Evolutionary conservation across 2,113 vertebrate genomes (phyloP).

Genomic region (Sylvicapra grimmia): DNA sequence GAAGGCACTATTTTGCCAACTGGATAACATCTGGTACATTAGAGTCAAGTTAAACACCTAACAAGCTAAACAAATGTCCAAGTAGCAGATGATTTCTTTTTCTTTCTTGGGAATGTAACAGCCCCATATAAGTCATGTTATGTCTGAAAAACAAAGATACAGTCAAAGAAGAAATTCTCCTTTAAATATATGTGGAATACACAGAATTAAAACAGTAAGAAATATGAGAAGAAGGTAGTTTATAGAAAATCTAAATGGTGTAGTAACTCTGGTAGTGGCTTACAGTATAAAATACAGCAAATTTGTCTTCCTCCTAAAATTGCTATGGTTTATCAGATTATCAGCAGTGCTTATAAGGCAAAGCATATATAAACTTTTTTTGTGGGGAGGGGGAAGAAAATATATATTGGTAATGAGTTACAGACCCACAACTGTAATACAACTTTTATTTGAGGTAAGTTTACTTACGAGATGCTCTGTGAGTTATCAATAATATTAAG

Average conservation of each 20-base stretch:
- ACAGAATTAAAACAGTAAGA: neutral
- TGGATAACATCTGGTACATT: constrained; percentile 34
- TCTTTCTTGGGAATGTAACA: neutral
- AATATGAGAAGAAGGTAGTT: neutral
- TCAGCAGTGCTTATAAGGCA: neutral
- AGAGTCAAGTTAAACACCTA: neutral
- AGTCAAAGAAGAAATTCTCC: neutral
- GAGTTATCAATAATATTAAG: neutral
- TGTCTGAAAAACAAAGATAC: neutral
- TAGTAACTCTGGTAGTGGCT: neutral
- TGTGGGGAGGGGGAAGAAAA: neutral
- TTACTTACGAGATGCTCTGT: neutral
- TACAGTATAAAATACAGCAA: neutral
- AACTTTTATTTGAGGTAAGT: neutral
- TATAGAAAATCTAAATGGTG: neutral
- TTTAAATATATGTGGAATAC: neutral
- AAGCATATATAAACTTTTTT: neutral
- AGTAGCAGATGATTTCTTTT: constrained; percentile 20
- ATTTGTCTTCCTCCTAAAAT: neutral
- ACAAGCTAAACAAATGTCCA: constrained; percentile 31
- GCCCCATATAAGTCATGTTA: neutral
- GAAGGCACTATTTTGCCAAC: constrained; percentile 21
- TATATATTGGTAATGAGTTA: neutral
- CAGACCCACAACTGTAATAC: neutral
- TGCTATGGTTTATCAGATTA: neutral